Percentiles rank a stretch among this genome's conserved stretches.
Conservation (phyloP, 1,140 invertebrate species). For the Hypothenemus hampei region DNA sequence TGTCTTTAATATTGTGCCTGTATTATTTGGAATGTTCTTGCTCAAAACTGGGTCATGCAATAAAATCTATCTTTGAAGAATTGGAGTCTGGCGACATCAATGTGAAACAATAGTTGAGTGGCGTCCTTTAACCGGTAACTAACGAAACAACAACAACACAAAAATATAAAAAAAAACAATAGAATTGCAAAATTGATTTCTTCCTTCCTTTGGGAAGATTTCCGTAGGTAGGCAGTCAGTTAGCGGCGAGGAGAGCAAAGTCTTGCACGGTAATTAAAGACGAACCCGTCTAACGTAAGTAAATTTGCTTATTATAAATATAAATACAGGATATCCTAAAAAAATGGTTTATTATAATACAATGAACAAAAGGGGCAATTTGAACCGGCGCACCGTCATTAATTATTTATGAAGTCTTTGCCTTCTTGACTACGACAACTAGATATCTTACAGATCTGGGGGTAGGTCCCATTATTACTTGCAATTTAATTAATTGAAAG, state of each 20-base stretch:
- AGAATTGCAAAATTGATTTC: slow-evolving; percentile 29
- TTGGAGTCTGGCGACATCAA: neutral
- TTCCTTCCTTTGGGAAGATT: slow-evolving; percentile 28
- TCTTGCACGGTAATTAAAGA: slow-evolving; percentile 22
- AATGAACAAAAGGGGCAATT: slow-evolving; percentile 29
- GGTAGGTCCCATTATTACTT: slow-evolving; percentile 17
- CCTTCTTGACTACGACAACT: slow-evolving; percentile 15
- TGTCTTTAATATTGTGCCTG: too few species aligned
- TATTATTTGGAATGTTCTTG: too few species aligned
- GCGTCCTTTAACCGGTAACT: slow-evolving; percentile 2
- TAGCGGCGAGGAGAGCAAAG: too few species aligned
- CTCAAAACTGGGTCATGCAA: too few species aligned
- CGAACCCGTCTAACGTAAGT: too few species aligned
- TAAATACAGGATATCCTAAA: slow-evolving; percentile 29
- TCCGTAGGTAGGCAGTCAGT: slow-evolving; percentile 11
- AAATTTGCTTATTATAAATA: slow-evolving; percentile 21
- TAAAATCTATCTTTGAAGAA: too few species aligned
- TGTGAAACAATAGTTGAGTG: slow-evolving; percentile 4
- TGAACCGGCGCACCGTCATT: slow-evolving; percentile 13
- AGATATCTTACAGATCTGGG: neutral
- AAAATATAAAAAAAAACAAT: slow-evolving; percentile 23
- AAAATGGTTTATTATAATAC: slow-evolving; percentile 28
- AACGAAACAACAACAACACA: too few species aligned
- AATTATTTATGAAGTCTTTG: slow-evolving; percentile 25
- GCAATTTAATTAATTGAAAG: slow-evolving; percentile 23